phyloP scores from a whole-genome alignment of 2,888 invertebrate genomes.

The Tiliacea aurago region DNA sequence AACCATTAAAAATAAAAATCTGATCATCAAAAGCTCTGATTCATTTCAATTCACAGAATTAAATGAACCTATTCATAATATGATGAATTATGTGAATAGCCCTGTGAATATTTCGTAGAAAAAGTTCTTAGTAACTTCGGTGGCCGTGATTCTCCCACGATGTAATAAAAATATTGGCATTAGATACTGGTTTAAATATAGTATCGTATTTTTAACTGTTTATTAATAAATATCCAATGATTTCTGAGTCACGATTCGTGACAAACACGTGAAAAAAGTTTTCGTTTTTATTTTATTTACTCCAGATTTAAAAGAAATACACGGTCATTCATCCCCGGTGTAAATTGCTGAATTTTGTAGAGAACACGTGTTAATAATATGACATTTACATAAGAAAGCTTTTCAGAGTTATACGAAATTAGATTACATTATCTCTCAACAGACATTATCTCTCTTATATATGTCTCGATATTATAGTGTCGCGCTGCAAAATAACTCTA shows the following conservation, averaged over 20 bases:
- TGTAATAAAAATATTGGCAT: conserved; percentile 54
- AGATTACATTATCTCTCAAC: conserved; percentile 4
- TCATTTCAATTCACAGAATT: conserved; percentile 37
- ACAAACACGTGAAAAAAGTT: conserved; percentile 24
- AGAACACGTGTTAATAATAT: neutral
- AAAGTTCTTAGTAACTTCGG: conserved; percentile 20
- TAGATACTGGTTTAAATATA: conserved; percentile 53
- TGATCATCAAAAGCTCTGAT: conserved; percentile 27
- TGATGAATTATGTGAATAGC: conserved; percentile 38
- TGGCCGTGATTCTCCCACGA: conserved; percentile 58
- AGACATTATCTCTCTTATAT: neutral
- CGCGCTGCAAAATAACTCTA: too few relatives aligned
- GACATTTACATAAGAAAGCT: conserved; percentile 16
- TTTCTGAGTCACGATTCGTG: conserved; percentile 49
- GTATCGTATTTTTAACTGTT: conserved; percentile 59
- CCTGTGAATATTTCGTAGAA: conserved; percentile 33
- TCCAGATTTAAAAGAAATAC: conserved; percentile 12
- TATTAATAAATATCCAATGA: conserved; percentile 60
- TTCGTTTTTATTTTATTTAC: conserved; percentile 27
- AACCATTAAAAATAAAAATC: conserved; percentile 15
- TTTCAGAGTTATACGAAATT: neutral
- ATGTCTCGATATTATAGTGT: too few relatives aligned
- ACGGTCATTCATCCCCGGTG: conserved; percentile 30
- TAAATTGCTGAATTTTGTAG: neutral
- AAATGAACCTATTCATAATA: conserved; percentile 24